A percentile compares a stretch with the other conserved stretches of the same genome.
Conservation (phyloP, 2,888 invertebrate species). For the Selenia dentaria region DNA sequence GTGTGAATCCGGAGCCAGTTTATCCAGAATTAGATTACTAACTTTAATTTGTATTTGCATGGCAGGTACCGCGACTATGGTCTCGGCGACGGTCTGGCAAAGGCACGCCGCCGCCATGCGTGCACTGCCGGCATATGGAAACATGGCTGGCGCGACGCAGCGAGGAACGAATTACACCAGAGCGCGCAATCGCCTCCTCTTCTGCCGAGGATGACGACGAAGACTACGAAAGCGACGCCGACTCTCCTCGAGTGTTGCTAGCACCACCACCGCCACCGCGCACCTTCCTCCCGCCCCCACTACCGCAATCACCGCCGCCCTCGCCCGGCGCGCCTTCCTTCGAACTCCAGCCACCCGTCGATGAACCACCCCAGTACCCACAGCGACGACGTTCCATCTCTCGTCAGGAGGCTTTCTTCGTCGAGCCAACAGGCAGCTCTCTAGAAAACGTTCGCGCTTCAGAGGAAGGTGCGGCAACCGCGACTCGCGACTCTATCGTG, state of each 20-base stretch:
- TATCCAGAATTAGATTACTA: neutral
- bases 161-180: constrained; percentile 71
- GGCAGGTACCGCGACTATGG: constrained; percentile 86
- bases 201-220: constrained; percentile 78
- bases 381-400: constrained; percentile 86
- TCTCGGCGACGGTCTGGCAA: constrained; percentile 87
- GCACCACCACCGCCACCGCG: constrained; percentile 84
- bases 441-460: constrained; percentile 88
- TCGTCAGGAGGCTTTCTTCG: constrained; percentile 93
- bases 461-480: constrained; percentile 60
- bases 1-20: no score
- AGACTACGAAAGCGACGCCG: constrained; percentile 78
- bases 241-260: constrained; percentile 85
- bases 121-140: constrained; percentile 91
- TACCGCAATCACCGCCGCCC: constrained; percentile 77
- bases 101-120: constrained; percentile 88
- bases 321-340: constrained; percentile 83
- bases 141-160: constrained; percentile 86
- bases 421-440: constrained; percentile 89
- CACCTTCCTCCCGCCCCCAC: constrained; percentile 55
- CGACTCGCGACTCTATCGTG: constrained; percentile 76
- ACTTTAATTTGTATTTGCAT: constrained; percentile 2
- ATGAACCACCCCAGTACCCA: constrained; percentile 70
- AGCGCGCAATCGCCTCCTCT: constrained; percentile 62
- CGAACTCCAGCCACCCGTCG: constrained; percentile 82